phyloP scores from a whole-genome alignment of 2,888 invertebrate species.

The Aphrophora alni region DNA sequence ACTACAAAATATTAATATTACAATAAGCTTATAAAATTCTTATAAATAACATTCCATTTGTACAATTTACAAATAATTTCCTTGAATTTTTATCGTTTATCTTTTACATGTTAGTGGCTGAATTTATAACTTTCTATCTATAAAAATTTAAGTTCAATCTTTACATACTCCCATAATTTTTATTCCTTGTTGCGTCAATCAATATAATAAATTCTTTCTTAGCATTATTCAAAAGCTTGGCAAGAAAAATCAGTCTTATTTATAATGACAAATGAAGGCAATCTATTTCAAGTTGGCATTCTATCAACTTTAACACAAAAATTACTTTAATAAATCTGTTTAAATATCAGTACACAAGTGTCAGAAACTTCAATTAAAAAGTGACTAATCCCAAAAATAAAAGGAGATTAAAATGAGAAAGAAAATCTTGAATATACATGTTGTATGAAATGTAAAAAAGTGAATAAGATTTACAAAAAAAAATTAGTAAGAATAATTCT shows the following conservation, averaged over 20 bases:
- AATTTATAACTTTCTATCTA: neutral
- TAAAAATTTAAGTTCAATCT: neutral
- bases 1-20: neutral
- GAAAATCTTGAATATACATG: too few species aligned
- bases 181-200: neutral
- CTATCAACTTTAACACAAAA: too few species aligned
- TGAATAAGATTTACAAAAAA: too few species aligned
- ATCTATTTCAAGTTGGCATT: neutral
- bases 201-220: neutral
- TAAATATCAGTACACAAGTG: too few species aligned
- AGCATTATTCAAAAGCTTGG: neutral
- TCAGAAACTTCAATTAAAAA: too few species aligned
- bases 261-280: neutral
- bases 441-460: too few species aligned
- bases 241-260: slow-evolving; percentile 1
- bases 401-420: too few species aligned
- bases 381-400: too few species aligned
- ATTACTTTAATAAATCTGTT: too few species aligned
- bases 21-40: neutral
- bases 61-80: neutral
- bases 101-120: neutral
- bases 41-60: neutral
- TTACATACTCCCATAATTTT: neutral
- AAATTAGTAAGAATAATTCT: too few species aligned
- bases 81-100: neutral